Percentiles rank a stretch among this genome's conserved stretches.
phyloP scores from a whole-genome alignment of 2,113 vertebrate species.

The Ammodramus savannarum region DNA sequence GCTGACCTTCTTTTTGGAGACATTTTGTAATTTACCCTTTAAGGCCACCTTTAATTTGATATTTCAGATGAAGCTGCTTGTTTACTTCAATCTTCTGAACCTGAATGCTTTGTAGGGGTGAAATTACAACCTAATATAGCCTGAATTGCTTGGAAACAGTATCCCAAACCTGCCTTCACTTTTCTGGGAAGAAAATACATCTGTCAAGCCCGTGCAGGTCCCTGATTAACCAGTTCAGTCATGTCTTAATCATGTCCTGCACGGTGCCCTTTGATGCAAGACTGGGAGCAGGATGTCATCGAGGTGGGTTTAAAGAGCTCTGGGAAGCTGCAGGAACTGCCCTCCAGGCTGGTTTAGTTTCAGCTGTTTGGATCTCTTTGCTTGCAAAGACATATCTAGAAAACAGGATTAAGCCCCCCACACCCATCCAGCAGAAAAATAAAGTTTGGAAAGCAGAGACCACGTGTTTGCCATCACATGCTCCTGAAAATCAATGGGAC shows the following conservation, averaged over 20 bases:
- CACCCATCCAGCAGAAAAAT: background rate
- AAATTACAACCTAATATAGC: background rate
- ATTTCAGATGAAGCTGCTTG: background rate
- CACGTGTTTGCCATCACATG: background rate
- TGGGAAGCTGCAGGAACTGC: background rate
- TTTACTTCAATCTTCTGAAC: background rate
- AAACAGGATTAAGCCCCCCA: background rate
- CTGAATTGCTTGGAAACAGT: background rate
- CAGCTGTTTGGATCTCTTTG: background rate
- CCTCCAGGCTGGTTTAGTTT: background rate
- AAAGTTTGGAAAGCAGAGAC: background rate
- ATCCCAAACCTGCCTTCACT: background rate
- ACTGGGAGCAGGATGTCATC: background rate
- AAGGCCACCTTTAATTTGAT: background rate
- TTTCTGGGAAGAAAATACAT: background rate
- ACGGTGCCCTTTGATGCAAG: background rate
- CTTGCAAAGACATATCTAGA: background rate
- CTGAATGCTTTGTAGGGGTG: background rate
- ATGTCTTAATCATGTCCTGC: background rate
- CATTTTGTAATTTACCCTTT: background rate
- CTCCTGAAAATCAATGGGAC: background rate
- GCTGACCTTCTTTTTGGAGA: background rate
- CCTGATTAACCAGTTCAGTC: background rate
- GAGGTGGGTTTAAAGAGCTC: background rate
- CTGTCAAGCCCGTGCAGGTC: background rate